Evolutionary conservation across 1,140 invertebrate genomes (phyloP).

Genomic region (Brachionus sp.): DNA sequence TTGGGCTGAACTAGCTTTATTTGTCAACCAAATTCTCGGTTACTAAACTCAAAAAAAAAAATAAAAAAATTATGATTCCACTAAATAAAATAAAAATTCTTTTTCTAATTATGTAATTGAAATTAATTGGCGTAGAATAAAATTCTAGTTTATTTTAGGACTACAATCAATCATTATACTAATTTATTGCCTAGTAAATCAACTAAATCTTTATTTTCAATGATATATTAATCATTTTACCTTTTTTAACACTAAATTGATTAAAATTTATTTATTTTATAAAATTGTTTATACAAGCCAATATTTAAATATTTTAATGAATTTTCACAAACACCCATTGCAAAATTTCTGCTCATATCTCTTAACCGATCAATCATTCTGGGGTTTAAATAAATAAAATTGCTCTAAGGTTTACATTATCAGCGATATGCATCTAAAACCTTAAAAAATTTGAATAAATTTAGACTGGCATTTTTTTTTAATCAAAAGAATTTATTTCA

Average conservation of each 20-base stretch:
- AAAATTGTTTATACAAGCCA: neutral
- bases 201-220: neutral
- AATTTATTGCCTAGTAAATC: neutral
- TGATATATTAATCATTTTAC: neutral
- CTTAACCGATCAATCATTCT: neutral
- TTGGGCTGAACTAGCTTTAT: neutral
- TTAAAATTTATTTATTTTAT: neutral
- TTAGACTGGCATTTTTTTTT: no score
- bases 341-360: neutral
- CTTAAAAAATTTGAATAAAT: no score
- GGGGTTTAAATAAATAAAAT: neutral
- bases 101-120: slow-evolving; percentile 3
- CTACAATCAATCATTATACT: slow-evolving; percentile 1
- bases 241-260: neutral
- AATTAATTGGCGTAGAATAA: neutral
- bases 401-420: neutral
- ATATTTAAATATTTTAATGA: neutral
- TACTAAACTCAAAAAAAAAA: neutral
- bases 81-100: slow-evolving; percentile 8
- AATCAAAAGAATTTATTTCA: no score
- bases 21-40: neutral
- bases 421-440: neutral
- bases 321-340: neutral
- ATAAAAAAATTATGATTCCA: neutral
- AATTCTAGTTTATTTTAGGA: neutral